Conservation (phyloP, 2,888 invertebrate genomes). For the Salticus scenicus region DNA sequence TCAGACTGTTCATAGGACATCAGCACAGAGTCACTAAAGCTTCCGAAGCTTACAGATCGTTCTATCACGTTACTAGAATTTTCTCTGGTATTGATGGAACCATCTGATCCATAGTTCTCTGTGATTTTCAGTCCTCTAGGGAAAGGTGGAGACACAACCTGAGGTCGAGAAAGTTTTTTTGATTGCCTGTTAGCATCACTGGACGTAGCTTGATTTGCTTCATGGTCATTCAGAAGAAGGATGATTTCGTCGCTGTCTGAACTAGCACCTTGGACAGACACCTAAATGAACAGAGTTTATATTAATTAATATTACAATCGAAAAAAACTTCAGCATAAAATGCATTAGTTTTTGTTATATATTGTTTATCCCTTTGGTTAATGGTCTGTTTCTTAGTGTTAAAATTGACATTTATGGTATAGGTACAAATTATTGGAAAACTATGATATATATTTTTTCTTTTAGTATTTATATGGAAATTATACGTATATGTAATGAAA, state of each 20-base stretch:
- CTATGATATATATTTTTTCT: too few relatives aligned
- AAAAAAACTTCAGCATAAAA: too few relatives aligned
- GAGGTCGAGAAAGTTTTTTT: constrained; percentile 23
- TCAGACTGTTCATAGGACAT: constrained; percentile 68
- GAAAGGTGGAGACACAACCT: constrained; percentile 47
- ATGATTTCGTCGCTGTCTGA: constrained; percentile 66
- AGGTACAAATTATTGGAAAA: too few relatives aligned
- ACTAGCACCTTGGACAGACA: constrained; percentile 60
- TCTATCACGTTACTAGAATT: constrained; percentile 44
- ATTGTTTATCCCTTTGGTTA: too few relatives aligned
- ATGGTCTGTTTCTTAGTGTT: too few relatives aligned
- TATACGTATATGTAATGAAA: too few relatives aligned
- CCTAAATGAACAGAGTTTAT: too few relatives aligned
- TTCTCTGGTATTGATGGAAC: constrained; percentile 54
- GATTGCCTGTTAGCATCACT: constrained; percentile 20
- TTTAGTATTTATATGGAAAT: too few relatives aligned
- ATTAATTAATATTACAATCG: too few relatives aligned
- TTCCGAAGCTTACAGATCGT: constrained; percentile 57
- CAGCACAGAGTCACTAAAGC: constrained; percentile 64
- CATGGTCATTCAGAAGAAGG: constrained; percentile 49
- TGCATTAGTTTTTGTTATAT: too few relatives aligned
- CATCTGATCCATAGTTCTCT: constrained; percentile 53
- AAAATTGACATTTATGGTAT: too few relatives aligned
- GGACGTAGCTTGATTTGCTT: constrained; percentile 33
- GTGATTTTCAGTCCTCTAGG: constrained; percentile 41